phyloP scores from a whole-genome alignment of 2,797 vertebrate species.

The Novumbra hubbsi region DNA sequence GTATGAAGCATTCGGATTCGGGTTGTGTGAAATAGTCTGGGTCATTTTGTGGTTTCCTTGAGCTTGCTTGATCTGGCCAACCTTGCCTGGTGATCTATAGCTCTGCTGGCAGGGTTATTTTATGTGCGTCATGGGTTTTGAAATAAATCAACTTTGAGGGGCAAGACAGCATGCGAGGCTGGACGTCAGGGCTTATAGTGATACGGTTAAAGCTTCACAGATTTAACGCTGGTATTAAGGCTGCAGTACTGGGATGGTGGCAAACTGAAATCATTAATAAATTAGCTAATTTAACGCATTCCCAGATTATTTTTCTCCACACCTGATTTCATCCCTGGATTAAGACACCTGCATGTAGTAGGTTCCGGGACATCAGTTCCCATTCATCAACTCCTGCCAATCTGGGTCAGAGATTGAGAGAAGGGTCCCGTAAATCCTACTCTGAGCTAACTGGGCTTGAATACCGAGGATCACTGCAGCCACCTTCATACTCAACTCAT shows the following conservation, averaged over 20 bases:
- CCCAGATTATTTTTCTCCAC: constrained; percentile 42
- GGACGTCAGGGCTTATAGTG: neutral
- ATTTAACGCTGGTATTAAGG: neutral
- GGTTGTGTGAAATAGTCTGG: neutral
- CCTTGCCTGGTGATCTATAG: neutral
- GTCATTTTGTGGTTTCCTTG: neutral
- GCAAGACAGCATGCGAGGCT: neutral
- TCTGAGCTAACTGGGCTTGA: constrained; percentile 42
- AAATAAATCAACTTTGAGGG: neutral
- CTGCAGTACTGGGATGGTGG: constrained; percentile 7
- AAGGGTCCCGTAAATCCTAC: constrained; percentile 51
- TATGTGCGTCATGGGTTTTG: neutral
- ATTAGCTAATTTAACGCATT: constrained; percentile 38
- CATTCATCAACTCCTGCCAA: constrained; percentile 70
- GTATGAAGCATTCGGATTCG: neutral
- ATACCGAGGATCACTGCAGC: constrained; percentile 29
- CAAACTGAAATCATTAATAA: constrained; percentile 31
- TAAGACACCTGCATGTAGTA: constrained; percentile 40
- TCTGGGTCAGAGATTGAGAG: constrained; percentile 36
- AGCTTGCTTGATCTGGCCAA: neutral
- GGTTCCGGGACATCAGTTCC: constrained; percentile 66
- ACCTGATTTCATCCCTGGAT: constrained; percentile 32
- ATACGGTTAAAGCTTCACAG: constrained; percentile 18
- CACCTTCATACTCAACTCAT: constrained; percentile 34
- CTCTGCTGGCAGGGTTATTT: neutral